Base-by-base conservation (phyloP, 2,888 invertebrate species). In the Thera obeliscata region DNA sequence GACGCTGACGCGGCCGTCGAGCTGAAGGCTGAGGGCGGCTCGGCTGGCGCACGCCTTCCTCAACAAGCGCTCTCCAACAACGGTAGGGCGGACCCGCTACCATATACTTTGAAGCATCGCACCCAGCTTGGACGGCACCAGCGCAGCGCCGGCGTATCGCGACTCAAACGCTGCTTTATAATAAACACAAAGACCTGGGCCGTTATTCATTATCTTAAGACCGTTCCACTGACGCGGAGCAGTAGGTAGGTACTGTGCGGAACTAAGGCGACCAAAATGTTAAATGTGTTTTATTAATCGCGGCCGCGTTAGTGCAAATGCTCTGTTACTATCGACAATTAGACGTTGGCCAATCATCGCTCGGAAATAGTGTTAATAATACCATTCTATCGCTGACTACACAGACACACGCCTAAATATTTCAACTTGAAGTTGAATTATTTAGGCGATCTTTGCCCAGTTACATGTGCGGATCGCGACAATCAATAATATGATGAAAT, bases 21-120 rank as follows among this genome's bases (percentile, higher is more conserved):
- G 55, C 55, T 46, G 55, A 49, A 43, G 55, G 55, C 55, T 46
- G 55, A 49, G 50, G 55, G 41, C 56, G 49, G 12, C 58, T 2
- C 36, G 35, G 36, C n/a, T 41, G 38, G 48, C 63, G 71, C 66
- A 64, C 68, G 52, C 46, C 59, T 46, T 64, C 56, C 66, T 62
- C 61, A 56, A 36, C 56, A 69, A 67, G 66, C 0, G 66, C 67
- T 48, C 64, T 58, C 64, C 58, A 0, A 6, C 1, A 1, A 41
- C 41, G 41, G 41, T 41, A 6, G 41, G 67, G 66, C 62, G 55
- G 52, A 35, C 49, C 54, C 67, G 60, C 55, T 50, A 36, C 52
- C 67, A 62, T 57, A 22, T 46, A 8, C 9, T 12, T 11, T 55
- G 9, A 12, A 46, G n/a, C 11, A 48, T 46, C 46, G 35, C 48